Evolutionary conservation across 2,888 invertebrate genomes (phyloP).

Genomic region (Agriopis marginaria): DNA sequence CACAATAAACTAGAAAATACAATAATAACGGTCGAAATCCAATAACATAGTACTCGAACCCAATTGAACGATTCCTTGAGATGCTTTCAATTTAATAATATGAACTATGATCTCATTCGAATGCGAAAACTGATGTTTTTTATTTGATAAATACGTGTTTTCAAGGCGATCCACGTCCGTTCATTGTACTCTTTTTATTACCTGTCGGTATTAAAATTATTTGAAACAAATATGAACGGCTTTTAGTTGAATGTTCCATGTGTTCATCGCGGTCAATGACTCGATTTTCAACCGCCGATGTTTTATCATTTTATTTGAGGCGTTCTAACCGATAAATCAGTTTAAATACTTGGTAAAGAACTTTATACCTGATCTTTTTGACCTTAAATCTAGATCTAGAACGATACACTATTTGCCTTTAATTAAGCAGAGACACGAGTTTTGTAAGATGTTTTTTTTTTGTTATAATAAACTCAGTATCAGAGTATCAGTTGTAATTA

Average conservation of each 20-base stretch:
- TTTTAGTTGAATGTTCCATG: constrained; percentile 32
- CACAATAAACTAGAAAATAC: constrained; percentile 21
- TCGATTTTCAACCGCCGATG: constrained; percentile 28
- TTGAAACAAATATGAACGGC: constrained; percentile 52
- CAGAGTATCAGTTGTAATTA: too few species aligned
- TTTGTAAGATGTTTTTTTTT: background rate
- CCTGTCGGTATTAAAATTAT: constrained; percentile 57
- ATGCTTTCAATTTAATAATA: constrained; percentile 25
- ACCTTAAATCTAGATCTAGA: constrained; percentile 23
- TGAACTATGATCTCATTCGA: constrained; percentile 49
- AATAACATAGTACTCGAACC: constrained; percentile 21
- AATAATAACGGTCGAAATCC: constrained; percentile 12
- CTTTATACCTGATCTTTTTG: constrained; percentile 12
- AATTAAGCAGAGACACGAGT: background rate
- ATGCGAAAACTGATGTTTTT: constrained; percentile 44
- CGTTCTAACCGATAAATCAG: constrained; percentile 24
- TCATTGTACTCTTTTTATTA: constrained; percentile 78
- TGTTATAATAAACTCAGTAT: background rate
- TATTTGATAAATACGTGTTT: constrained; percentile 62
- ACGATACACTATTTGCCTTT: constrained; percentile 1
- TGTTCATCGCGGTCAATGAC: constrained; percentile 31
- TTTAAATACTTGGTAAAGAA: constrained; percentile 4
- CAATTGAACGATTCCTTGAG: constrained; percentile 23
- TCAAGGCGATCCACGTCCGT: constrained; percentile 78
- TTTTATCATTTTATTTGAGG: constrained; percentile 24